Evolutionary conservation across 92 coral and sea anemone species (phyloP), one percentile per base, ranked within the genome.

Genomic region (Zoanthus sociatus): DNA sequence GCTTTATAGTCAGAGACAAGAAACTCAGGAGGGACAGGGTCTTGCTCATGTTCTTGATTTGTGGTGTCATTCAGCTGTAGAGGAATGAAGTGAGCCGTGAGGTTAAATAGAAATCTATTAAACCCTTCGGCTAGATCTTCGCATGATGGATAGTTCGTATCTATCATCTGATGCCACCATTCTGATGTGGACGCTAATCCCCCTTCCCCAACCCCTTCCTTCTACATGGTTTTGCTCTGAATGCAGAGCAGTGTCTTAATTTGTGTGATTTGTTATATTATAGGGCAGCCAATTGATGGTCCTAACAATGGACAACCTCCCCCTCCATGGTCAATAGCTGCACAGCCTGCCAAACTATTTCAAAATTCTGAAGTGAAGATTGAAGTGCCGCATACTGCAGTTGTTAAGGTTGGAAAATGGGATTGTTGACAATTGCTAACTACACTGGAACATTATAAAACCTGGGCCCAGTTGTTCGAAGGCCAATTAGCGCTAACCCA

Each of bases 301-400:
- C 98, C 98, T 11, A 88, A 91, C 33, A 94, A 94, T 82, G 98
- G 98, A 4, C 83, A 81, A 1, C 89, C 98, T 10, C 98, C 98
- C 1, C 93, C 61, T 3, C 98, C 98, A 1, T 94, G 98, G 98
- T 42, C 83, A 77, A 93, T 94, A 45, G 89, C 83, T 51, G 98
- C 92, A 9, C 86, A 90, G 30, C 95, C 96, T 6, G 66, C 91
- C 6, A 79, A 90, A n/a, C 86, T 91, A 94, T 96, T 96, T 77
- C 61, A 88, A 33, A 92, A 93, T 47, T 13, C 67, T 37, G 88
- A 82, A 70, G 90, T 90, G 68, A 91, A 96, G 87, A 56, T 96
- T 51, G 98, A 94, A 81, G 98, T 96, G 4, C 98, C 98, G 16
- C 98, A 96, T 78, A 96, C 98, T 42, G 98, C 98, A 46, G 94